Evolutionary conservation across 2,888 invertebrate genomes (phyloP).

Genomic region (Agriotes lineatus): DNA sequence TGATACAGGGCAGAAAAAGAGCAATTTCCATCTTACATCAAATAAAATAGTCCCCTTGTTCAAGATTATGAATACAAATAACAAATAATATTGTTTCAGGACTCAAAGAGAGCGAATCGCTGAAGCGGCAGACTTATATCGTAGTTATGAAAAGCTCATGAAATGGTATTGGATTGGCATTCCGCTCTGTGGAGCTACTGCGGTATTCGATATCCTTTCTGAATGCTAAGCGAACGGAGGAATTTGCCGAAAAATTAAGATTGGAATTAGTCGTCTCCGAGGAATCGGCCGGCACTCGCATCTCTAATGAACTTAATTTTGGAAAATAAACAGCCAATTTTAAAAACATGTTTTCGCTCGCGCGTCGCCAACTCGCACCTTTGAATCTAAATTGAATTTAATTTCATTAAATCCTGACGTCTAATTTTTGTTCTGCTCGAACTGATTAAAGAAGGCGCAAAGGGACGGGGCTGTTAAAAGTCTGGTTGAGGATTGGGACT

Average conservation of each 20-base stretch:
- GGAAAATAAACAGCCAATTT: constrained; percentile 45
- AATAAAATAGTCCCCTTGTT: constrained; percentile 45
- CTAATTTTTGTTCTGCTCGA: constrained; percentile 28
- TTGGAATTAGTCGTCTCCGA: constrained; percentile 3
- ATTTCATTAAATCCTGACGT: constrained; percentile 39
- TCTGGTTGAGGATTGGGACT: too few species aligned
- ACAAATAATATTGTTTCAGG: constrained; percentile 59
- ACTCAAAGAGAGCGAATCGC: constrained; percentile 56
- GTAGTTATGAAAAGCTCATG: constrained; percentile 46
- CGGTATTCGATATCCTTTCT: constrained; percentile 30
- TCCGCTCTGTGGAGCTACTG: constrained; percentile 34
- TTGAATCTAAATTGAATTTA: constrained; percentile 41
- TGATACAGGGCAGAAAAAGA: constrained; percentile 30
- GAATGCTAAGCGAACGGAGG: constrained; percentile 1
- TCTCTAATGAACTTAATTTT: constrained; percentile 51
- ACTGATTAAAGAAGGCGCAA: constrained; percentile 5
- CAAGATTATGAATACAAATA: constrained; percentile 57
- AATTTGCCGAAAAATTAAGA: neutral
- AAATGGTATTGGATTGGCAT: constrained; percentile 46
- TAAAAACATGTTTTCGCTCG: constrained; percentile 41
- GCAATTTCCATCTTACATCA: constrained; percentile 42
- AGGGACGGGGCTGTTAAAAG: too few species aligned
- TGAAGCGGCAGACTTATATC: constrained; percentile 46
- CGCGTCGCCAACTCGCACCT: constrained; percentile 42
- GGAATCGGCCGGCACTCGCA: constrained; percentile 33